Percentiles rank a stretch among this genome's conserved stretches.
phyloP scores from a whole-genome alignment of 2,888 invertebrate genomes.

The Atethmia centrago region DNA sequence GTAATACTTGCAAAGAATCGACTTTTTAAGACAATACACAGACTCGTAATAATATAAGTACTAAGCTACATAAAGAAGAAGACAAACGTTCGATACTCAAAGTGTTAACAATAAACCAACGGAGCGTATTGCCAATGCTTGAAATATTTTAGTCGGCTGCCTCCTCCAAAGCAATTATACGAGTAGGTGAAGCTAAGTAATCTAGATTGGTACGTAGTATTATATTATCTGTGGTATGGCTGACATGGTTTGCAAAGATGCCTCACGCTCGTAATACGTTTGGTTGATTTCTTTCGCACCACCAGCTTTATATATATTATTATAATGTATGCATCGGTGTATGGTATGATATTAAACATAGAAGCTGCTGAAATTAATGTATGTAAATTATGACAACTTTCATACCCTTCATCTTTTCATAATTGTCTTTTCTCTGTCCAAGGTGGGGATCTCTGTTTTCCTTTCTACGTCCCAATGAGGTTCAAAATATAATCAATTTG shows the following conservation, averaged over 20 bases:
- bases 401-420: no score
- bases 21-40: conserved; percentile 33
- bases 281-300: conserved; percentile 31
- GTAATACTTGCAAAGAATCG: conserved; percentile 35
- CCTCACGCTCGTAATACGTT: neutral
- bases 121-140: neutral
- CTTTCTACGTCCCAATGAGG: conserved; percentile 4
- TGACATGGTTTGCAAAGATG: conserved; percentile 8
- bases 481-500: conserved; percentile 48
- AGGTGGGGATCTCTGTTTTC: no score
- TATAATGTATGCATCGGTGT: no score
- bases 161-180: neutral
- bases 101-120: conserved; percentile 17
- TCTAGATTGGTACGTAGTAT: no score
- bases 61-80: conserved; percentile 4
- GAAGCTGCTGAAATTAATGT: neutral
- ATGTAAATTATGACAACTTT: neutral
- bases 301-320: neutral
- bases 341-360: no score
- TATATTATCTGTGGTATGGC: no score
- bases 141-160: conserved; percentile 8
- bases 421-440: no score
- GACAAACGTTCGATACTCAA: conserved; percentile 8
- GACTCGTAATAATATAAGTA: conserved; percentile 23
- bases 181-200: conserved; percentile 15